Evolutionary conservation across 2,113 vertebrate species (phyloP).

Genomic region (Melanocharis versteri): DNA sequence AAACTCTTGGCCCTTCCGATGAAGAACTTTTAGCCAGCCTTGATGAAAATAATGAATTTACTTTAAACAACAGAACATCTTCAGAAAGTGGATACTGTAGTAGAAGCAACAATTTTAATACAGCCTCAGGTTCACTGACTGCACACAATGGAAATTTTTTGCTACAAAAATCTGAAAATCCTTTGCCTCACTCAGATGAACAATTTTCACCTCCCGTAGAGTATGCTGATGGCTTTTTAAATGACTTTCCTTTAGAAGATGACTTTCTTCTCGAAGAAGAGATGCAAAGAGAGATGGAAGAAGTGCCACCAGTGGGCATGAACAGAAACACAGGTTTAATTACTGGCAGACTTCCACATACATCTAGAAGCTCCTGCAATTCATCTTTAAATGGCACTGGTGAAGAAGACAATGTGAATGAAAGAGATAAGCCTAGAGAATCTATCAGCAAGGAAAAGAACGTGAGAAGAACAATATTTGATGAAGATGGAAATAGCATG

Average conservation of each 20-base stretch:
- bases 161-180: not conserved
- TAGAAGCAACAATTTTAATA: slow-evolving; percentile 51
- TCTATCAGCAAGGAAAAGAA: not conserved
- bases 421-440: not conserved
- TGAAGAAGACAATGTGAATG: not conserved
- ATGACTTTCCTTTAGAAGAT: slow-evolving; percentile 28
- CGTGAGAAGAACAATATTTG: not conserved
- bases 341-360: not conserved
- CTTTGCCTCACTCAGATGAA: slow-evolving; percentile 11
- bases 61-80: slow-evolving; percentile 21
- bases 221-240: slow-evolving; percentile 11
- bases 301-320: not conserved
- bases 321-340: slow-evolving; percentile 1
- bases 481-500: not conserved
- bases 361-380: not conserved
- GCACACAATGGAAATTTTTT: not conserved
- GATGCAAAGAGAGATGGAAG: slow-evolving; percentile 4
- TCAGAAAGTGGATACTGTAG: slow-evolving; percentile 79
- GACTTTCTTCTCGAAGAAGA: slow-evolving; percentile 23
- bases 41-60: slow-evolving; percentile 68
- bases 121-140: not conserved
- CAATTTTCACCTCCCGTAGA: not conserved
- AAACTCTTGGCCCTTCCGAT: slow-evolving; percentile 76
- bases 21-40: slow-evolving; percentile 87
- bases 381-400: slow-evolving; percentile 10